Base-by-base conservation (phyloP, 2,797 vertebrate genomes). In the Sebastes jordani region DNA sequence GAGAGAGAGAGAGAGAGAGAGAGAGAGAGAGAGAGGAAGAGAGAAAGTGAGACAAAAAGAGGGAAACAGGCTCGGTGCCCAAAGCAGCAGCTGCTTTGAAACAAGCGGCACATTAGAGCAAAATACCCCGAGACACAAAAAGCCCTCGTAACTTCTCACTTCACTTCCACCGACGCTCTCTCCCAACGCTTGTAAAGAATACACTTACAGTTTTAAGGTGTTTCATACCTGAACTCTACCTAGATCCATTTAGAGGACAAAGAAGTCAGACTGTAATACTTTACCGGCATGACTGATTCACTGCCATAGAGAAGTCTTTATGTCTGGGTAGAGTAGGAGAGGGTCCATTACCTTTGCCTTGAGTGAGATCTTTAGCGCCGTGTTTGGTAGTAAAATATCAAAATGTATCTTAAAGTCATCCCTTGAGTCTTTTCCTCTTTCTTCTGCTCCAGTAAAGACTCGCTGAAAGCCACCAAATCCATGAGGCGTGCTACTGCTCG, bases 81-180 rank as follows among this genome's bases (percentile, higher is more conserved):
- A 86, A 78, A 84, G 85, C 88, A 89, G 90, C 90, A 89, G 87
- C 90, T 91, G 89, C 86, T 90, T 86, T 76, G 25, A 91, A 91
- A 87, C 88, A 86, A 89, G 78, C 55, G 25, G 79, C 82, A 82
- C 80, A 87, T 92, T 85, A 87, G 64, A 90, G 81, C n/a, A 56
- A 78, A 89, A 81, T 82, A 84, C 76, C 82, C 84, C 9, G 36
- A 88, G 87, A 89, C 82, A 73, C 76, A 77, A 75, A 86, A 67
- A 83, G 68, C 73, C 79, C 83, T 72, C 65, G 3, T 81, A 87
- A 84, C 83, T 81, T 85, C 84, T 81, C 81, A 64, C 84, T 79
- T 80, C 72, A 34, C 78, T 76, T 73, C 82, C 65, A 55, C 54
- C 20, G 4, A 38, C 36, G 36, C 36, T 38, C 36, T 74, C 82